phyloP scores from a whole-genome alignment of 37 sponge, comb jelly and placozoan species.

The Beroe forskalii region DNA sequence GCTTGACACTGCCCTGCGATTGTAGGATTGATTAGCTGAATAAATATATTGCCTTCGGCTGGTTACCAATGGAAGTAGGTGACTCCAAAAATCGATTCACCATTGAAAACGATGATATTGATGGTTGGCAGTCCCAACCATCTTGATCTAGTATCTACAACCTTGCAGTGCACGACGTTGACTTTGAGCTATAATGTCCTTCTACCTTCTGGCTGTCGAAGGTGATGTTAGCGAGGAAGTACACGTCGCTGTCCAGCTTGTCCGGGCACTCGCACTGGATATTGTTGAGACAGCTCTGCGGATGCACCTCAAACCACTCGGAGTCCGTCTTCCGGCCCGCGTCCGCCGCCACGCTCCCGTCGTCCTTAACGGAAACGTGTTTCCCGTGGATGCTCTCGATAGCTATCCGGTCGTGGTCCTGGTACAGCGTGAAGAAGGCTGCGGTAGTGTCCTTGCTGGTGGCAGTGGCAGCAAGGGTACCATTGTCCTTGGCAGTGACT shows the following conservation, averaged over 20 bases:
- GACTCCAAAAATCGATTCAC: no score
- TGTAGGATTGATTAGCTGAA: no score
- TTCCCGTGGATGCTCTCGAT: not conserved
- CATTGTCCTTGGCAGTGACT: not conserved
- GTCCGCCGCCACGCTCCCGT: conserved; percentile 5
- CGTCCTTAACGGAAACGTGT: not conserved
- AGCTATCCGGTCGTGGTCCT: not conserved
- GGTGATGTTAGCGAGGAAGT: not conserved
- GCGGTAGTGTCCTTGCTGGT: not conserved
- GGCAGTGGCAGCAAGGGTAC: not conserved
- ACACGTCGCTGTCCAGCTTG: not conserved
- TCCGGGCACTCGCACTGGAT: conserved; percentile 7
- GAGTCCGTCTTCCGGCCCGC: no score
- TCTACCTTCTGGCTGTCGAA: not conserved
- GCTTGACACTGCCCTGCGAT: not conserved
- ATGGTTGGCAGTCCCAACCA: no score
- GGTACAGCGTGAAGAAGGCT: not conserved
- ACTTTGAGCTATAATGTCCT: no score
- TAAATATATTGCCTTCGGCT: no score
- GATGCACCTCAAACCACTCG: conserved; percentile 34
- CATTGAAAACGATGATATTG: no score
- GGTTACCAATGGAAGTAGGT: no score
- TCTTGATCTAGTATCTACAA: no score
- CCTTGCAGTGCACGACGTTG: no score
- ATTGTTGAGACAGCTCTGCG: not conserved